Evolutionary conservation across 2,888 invertebrate genomes (phyloP).

Genomic region (Torymus aiolomorphi): DNA sequence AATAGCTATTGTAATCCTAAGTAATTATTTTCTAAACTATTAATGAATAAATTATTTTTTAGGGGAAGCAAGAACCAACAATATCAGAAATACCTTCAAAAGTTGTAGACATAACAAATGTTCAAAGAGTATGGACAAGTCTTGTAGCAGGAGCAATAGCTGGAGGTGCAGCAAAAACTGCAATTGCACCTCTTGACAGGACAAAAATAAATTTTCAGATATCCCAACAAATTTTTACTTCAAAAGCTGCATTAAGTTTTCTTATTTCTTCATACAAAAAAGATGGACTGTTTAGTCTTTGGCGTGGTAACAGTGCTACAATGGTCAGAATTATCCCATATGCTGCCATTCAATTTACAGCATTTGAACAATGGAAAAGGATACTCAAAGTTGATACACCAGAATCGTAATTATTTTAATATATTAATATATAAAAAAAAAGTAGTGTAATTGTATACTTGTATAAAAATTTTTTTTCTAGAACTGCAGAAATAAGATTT

Average conservation of each 20-base stretch:
- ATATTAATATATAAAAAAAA: conserved; percentile 23
- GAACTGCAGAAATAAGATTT: conserved; percentile 78
- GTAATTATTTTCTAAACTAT: not conserved
- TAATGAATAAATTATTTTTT: not conserved
- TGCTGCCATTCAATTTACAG: conserved; percentile 97
- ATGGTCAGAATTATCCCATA: conserved; percentile 98
- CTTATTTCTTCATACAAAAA: conserved; percentile 81
- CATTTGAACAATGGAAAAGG: conserved; percentile 97
- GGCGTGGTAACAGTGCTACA: conserved; percentile 99
- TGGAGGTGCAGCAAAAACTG: conserved; percentile 96
- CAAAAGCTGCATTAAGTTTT: conserved; percentile 83
- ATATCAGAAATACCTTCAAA: not conserved
- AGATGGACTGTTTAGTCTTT: conserved; percentile 90
- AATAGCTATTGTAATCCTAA: not conserved
- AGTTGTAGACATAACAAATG: conserved; percentile 72
- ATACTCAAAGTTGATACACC: conserved; percentile 84
- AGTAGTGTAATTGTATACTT: conserved; percentile 20
- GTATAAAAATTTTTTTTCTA: conserved; percentile 38
- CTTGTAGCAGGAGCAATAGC: conserved; percentile 94
- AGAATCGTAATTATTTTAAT: conserved; percentile 75
- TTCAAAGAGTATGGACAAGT: conserved; percentile 85
- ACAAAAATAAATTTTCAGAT: conserved; percentile 99
- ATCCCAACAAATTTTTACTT: conserved; percentile 85
- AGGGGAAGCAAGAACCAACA: conserved; percentile 20
- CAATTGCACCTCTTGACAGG: conserved; percentile 97